These are phyloP conservation scores for Macrosoma leucophasiata DNA, from an alignment of 2,888 invertebrate species.

Conservation along the genomic window DNA sequence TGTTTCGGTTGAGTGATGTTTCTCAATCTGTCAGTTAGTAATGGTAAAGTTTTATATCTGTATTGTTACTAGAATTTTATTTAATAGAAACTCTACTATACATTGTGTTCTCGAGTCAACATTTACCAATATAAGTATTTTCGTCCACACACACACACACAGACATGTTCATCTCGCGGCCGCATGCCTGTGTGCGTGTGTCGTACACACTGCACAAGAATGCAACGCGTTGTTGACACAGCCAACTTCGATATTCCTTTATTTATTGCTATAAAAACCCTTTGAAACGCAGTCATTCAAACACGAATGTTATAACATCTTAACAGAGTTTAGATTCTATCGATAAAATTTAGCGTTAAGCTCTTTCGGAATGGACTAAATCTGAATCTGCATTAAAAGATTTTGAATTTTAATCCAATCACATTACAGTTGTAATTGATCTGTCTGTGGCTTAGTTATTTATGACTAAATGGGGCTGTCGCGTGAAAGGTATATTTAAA, in stretches of 20 bases:
- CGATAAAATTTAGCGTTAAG: neutral
- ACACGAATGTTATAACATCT: slow-evolving; percentile 20
- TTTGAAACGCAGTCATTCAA: slow-evolving; percentile 29
- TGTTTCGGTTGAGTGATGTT: no score
- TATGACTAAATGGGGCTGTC: slow-evolving; percentile 22
- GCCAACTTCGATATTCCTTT: slow-evolving; percentile 75
- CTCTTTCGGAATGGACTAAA: neutral
- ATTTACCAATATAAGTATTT: slow-evolving; percentile 73
- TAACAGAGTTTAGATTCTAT: slow-evolving; percentile 21
- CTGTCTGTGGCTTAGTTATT: slow-evolving; percentile 12
- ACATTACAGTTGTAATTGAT: slow-evolving; percentile 30
- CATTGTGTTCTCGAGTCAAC: slow-evolving; percentile 63
- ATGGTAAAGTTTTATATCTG: no score
- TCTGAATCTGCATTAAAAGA: no score
- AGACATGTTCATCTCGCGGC: slow-evolving; percentile 22
- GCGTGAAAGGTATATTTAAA: slow-evolving; percentile 64
- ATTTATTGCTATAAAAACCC: slow-evolving; percentile 74
- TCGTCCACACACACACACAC: slow-evolving; percentile 51
- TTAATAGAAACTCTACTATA: no score
- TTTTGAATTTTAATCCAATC: slow-evolving; percentile 29
- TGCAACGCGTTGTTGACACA: slow-evolving; percentile 75
- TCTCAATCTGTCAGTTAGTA: no score
- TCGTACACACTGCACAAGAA: slow-evolving; percentile 67
- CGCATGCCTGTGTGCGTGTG: slow-evolving; percentile 41
- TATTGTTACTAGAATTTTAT: no score